Evolutionary conservation across 1,140 invertebrate genomes (phyloP), one percentile per base, ranked within the genome.

Genomic region (Pteromalus puparum): DNA sequence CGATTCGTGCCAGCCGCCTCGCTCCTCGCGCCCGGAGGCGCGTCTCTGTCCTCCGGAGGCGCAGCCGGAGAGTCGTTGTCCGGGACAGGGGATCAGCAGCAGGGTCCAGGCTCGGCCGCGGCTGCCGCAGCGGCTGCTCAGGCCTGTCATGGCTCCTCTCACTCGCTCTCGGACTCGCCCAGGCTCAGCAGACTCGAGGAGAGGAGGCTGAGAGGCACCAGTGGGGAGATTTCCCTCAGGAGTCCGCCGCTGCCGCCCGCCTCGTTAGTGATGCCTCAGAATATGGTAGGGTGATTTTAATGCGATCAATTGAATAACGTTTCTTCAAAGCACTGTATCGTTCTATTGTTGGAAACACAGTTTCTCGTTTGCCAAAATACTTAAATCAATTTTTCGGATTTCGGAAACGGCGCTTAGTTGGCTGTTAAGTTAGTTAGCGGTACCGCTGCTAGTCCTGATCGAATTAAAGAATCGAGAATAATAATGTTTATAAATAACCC

Each of bases 141-240:
- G 30, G 34, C 46, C 15, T 86, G 85, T 28, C 81, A 76, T 42
- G 81, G 81, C 26, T 78, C 85, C 0, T 79, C 75, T 3, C 68
- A 53, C 46, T 79, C 75, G 9, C 61, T 82, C n/a, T 79, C 81
- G 13, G 85, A 86, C 26, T 74, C 85, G 34, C 53, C 81, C 7
- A 46, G 79, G 13, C 42, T 83, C 2, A 94, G 94, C 76, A 94
- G 93, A 42, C 95, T 95, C 91, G 94, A 95, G 70, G 94, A 95
- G 65, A 91, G 95, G 78, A 92, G 94, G 86, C 89, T 97, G 1
- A 93, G 94, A 85, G 96, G 96, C 4, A 95, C 95, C 15, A 96
- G 96, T 88, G 96, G 96, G 2, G 95, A 96, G 90, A 96, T 95
- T 80, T 93, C 93, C 0, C 87, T 95, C 5, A 89, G 91, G n/a